phyloP scores from a whole-genome alignment of 1,140 invertebrate species.

The Drosophila cardini region DNA sequence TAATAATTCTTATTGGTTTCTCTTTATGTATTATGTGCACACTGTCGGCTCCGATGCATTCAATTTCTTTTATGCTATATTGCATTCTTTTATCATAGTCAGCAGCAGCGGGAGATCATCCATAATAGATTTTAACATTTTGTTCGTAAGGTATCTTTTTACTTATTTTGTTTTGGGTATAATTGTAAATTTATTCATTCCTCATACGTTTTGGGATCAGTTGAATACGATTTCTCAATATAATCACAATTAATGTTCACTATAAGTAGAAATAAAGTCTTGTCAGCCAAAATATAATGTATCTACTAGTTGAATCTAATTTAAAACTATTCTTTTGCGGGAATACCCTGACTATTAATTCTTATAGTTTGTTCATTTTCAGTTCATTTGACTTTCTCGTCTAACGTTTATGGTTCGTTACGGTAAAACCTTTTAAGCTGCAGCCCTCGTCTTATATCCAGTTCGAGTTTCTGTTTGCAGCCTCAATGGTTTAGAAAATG shows the following conservation, averaged over 20 bases:
- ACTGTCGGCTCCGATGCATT: conserved; percentile 1
- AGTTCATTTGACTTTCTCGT: too few species aligned
- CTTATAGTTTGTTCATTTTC: too few species aligned
- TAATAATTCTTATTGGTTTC: conserved; percentile 17
- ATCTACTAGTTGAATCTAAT: too few species aligned
- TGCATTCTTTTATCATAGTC: conserved; percentile 23
- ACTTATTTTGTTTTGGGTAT: not conserved
- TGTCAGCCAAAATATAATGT: not conserved
- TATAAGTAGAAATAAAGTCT: conserved; percentile 9
- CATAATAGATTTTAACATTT: conserved; percentile 25
- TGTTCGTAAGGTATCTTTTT: not conserved
- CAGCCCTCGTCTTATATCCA: too few species aligned
- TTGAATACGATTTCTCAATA: conserved; percentile 9
- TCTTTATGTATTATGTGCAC: not conserved
- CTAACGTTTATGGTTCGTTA: too few species aligned
- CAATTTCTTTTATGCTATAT: conserved; percentile 14
- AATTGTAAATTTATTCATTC: conserved; percentile 13
- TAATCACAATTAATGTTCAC: conserved; percentile 32
- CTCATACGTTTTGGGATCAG: conserved; percentile 4
- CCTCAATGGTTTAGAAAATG: not conserved
- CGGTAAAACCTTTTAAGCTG: too few species aligned
- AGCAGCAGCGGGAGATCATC: conserved; percentile 23
- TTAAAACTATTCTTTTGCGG: too few species aligned
- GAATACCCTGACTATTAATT: too few species aligned
- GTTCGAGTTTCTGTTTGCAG: too few species aligned